Evolutionary conservation across 2,113 vertebrate species (phyloP).

Genomic region (Psilopsiagon aymara): DNA sequence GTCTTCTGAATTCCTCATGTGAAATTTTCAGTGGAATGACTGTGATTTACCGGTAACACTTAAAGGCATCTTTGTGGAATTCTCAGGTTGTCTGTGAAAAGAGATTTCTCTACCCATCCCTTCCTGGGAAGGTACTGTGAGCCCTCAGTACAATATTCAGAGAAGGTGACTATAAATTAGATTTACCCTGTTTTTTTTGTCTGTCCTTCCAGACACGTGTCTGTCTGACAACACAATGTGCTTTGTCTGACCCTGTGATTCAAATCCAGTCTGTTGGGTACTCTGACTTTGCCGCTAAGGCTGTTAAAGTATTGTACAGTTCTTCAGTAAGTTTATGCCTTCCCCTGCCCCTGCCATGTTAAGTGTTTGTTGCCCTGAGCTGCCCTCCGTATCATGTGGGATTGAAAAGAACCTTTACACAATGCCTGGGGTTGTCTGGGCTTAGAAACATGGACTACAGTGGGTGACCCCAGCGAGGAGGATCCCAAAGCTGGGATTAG

Average conservation of each 20-base stretch:
- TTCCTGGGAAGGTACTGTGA: not conserved
- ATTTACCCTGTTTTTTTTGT: not conserved
- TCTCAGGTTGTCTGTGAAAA: not conserved
- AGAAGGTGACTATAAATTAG: not conserved
- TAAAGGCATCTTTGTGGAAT: not conserved
- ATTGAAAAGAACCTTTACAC: not conserved
- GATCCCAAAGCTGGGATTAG: not conserved
- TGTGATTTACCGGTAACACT: not conserved
- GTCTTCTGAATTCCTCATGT: not conserved
- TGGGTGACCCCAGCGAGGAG: not conserved
- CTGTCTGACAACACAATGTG: not conserved
- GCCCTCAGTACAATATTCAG: not conserved
- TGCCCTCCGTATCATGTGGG: not conserved
- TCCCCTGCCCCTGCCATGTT: not conserved
- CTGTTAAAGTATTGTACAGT: not conserved
- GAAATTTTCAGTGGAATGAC: not conserved
- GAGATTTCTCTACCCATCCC: not conserved
- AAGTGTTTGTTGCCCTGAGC: not conserved
- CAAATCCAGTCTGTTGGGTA: not conserved
- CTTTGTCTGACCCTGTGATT: not conserved
- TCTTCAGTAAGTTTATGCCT: not conserved
- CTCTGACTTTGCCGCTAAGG: not conserved
- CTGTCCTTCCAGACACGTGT: not conserved
- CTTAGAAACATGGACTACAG: not conserved
- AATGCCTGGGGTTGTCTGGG: not conserved